A percentile compares a stretch with the other conserved stretches of the same genome.
Evolutionary conservation across 2,888 invertebrate genomes (phyloP).

Genomic region (Allacma fusca): DNA sequence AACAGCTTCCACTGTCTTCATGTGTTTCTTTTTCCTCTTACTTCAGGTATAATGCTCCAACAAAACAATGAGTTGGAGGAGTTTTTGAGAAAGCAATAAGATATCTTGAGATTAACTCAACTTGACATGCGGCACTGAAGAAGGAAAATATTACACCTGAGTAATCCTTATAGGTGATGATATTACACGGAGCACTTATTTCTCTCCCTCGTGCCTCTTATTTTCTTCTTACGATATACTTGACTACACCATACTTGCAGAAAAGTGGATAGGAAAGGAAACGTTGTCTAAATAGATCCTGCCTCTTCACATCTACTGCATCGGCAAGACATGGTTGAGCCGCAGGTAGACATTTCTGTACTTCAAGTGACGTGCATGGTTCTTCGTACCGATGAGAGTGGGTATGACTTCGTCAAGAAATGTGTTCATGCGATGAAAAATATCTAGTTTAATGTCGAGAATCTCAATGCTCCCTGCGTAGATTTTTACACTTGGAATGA

Average conservation of each 20-base stretch:
- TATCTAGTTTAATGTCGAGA: background rate
- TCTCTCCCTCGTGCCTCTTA: background rate
- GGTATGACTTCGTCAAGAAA: no score
- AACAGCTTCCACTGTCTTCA: background rate
- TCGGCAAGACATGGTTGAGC: no score
- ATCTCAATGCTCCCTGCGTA: background rate
- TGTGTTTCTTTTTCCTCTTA: background rate
- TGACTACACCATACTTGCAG: background rate
- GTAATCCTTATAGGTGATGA: conserved; percentile 17
- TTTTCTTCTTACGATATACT: background rate
- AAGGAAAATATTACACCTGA: conserved; percentile 38
- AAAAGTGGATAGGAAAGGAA: background rate
- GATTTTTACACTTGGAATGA: background rate
- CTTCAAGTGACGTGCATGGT: no score
- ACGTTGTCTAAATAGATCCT: background rate
- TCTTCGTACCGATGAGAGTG: no score
- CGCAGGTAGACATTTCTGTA: no score
- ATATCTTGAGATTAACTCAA: conserved; percentile 28
- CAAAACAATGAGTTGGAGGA: no score
- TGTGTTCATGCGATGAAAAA: background rate
- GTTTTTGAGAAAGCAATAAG: conserved; percentile 1
- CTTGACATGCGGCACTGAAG: conserved; percentile 34
- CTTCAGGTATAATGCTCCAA: background rate
- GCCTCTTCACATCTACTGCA: background rate
- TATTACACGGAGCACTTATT: conserved; percentile 7